Base-by-base conservation (phyloP, 1,140 invertebrate genomes). In the Apocrypta bakeri region DNA sequence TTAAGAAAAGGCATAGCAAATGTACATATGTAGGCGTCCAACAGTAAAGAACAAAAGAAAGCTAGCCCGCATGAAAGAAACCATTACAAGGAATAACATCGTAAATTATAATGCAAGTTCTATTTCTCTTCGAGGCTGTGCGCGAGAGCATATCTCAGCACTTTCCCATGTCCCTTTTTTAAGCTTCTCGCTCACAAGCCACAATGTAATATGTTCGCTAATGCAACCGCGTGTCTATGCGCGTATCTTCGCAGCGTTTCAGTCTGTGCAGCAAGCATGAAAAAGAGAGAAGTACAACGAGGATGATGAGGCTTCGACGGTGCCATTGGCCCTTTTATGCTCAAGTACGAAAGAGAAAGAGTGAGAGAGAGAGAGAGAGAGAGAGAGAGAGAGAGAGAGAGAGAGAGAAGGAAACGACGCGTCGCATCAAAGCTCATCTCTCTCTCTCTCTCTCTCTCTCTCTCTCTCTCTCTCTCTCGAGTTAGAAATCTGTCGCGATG, bases 281-380 rank as follows among this genome's bases (percentile, higher is more conserved):
- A 25, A 66, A 75, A 25, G 27, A 66, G 27, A 9, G n/a, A 78
- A 74, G 37, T 27, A 25, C 29, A 69, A 81, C 8, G 27, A 25
- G 56, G 4, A 66, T 37, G 21, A 77, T 40, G 61, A 40, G 75
- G n/a, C 27, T 66, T 33, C 27, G 75, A 33, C n/a, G 33, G 29
- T 66, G 61, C 61, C 11, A 66, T 66, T 66, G 75, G n/a, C 61
- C 74, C 33, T 37, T 77, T 75, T 75, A 63, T 33, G 48, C 48
- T 37, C 33, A n/a, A n/a, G n/a, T n/a, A n/a, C n/a, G n/a, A n/a
- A n/a, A n/a, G n/a, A n/a, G n/a, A n/a, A n/a, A n/a, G n/a, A n/a
- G n/a, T n/a, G n/a, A n/a, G n/a, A n/a, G n/a, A n/a, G n/a, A n/a
- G n/a, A n/a, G n/a, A n/a, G n/a, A n/a, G n/a, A n/a, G n/a, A n/a